Evolutionary conservation across 2,797 vertebrate genomes (phyloP).

Genomic region (Betta splendens): DNA sequence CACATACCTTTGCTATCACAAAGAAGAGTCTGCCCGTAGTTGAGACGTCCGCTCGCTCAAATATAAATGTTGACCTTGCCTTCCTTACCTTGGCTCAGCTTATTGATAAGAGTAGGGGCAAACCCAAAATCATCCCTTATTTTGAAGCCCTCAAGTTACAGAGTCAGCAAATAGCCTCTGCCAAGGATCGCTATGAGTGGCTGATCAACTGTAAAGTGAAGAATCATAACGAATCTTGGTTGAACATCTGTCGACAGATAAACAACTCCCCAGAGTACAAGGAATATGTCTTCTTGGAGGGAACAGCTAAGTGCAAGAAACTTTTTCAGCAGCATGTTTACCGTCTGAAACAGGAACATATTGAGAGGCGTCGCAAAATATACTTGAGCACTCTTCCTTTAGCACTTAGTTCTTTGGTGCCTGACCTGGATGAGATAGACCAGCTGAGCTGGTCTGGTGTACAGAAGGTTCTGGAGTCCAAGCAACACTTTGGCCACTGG

Average conservation of each 20-base stretch:
- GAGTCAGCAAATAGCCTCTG: constrained; percentile 95
- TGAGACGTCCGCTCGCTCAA: constrained; percentile 96
- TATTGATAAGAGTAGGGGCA: constrained; percentile 91
- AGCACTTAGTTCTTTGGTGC: constrained; percentile 90
- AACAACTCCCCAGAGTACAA: constrained; percentile 89
- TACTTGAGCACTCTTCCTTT: constrained; percentile 90
- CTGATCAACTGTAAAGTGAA: constrained; percentile 92
- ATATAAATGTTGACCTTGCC: constrained; percentile 95
- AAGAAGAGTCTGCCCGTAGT: constrained; percentile 98
- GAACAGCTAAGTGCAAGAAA: constrained; percentile 95
- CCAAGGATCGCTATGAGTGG: constrained; percentile 98
- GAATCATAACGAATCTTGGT: constrained; percentile 93
- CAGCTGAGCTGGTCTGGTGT: constrained; percentile 89
- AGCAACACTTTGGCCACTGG: constrained; percentile 91
- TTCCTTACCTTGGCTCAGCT: constrained; percentile 94
- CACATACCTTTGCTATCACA: constrained; percentile 92
- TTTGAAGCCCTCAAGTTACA: constrained; percentile 97
- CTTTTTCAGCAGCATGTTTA: constrained; percentile 93
- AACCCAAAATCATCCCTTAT: constrained; percentile 96
- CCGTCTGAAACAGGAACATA: constrained; percentile 93
- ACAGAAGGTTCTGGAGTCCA: constrained; percentile 91
- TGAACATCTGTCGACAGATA: constrained; percentile 87
- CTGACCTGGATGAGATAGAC: constrained; percentile 92
- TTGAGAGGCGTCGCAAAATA: constrained; percentile 88
- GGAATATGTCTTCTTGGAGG: constrained; percentile 96